These are phyloP conservation scores for Chelon labrosus DNA, from an alignment of 2,797 vertebrate species.

Conservation along the genomic window DNA sequence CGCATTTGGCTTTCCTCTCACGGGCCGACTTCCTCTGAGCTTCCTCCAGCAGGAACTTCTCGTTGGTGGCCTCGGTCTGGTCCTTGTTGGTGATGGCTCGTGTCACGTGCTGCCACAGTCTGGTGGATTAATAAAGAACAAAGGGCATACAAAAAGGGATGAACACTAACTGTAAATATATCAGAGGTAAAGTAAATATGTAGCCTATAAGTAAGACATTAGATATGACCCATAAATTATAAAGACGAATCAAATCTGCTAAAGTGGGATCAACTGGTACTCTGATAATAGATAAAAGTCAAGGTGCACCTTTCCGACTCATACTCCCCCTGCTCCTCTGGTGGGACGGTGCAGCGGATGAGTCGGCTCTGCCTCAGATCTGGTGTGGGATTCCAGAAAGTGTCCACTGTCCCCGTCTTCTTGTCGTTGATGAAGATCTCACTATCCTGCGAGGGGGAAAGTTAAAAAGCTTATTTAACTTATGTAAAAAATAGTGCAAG, in stretches of 20 bases:
- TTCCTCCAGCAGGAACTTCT: slow-evolving; percentile 96
- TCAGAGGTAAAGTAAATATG: background rate
- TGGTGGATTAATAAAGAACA: slow-evolving; percentile 50
- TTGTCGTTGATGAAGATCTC: slow-evolving; percentile 97
- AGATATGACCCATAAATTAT: too few relatives aligned
- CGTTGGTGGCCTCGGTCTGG: slow-evolving; percentile 97
- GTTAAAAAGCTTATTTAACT: background rate
- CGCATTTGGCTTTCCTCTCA: slow-evolving; percentile 92
- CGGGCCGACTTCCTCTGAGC: slow-evolving; percentile 93
- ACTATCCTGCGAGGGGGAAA: slow-evolving; percentile 89
- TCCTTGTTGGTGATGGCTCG: slow-evolving; percentile 97
- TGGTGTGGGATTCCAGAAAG: slow-evolving; percentile 94
- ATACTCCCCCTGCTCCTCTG: slow-evolving; percentile 93
- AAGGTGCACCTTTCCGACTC: slow-evolving; percentile 92
- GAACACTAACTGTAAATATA: background rate
- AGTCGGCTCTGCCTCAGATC: slow-evolving; percentile 93
- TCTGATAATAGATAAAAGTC: background rate
- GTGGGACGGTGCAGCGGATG: slow-evolving; percentile 91
- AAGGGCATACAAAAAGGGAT: background rate
- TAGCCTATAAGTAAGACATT: too few relatives aligned
- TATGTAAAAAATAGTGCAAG: background rate
- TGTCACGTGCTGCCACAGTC: slow-evolving; percentile 98
- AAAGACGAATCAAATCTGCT: background rate
- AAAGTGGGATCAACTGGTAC: background rate
- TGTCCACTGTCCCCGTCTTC: slow-evolving; percentile 91